phyloP scores from a whole-genome alignment of 2,888 invertebrate species.

The Ormyrus thymus region DNA sequence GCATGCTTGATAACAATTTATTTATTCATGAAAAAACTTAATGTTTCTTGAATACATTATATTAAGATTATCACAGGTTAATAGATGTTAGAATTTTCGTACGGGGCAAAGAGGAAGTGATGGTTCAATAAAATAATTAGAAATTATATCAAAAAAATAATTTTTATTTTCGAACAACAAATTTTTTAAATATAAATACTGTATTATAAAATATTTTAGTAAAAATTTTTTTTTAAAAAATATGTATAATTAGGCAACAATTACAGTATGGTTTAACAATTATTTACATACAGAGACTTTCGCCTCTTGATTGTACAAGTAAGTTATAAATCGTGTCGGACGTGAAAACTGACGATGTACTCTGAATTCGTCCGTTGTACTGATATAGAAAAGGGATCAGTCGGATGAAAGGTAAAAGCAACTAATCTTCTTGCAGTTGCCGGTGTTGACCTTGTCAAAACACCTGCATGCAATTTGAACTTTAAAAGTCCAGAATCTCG shows the following conservation, averaged over 20 bases:
- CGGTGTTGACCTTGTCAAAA: constrained; percentile 79
- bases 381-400: constrained; percentile 96
- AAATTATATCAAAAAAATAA: too few species aligned
- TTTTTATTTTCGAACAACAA: too few species aligned
- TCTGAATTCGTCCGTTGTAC: constrained; percentile 94
- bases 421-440: constrained; percentile 86
- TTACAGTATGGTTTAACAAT: background rate
- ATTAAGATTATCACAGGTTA: too few species aligned
- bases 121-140: too few species aligned
- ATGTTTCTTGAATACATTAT: too few species aligned
- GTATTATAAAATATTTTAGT: too few species aligned
- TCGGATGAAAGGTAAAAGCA: constrained; percentile 97
- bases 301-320: constrained; percentile 6
- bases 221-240: background rate
- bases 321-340: constrained; percentile 78
- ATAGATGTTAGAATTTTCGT: too few species aligned
- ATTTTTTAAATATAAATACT: too few species aligned
- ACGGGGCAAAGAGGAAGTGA: too few species aligned
- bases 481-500: constrained; percentile 86
- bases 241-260: constrained; percentile 1
- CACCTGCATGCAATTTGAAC: constrained; percentile 86
- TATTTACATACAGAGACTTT: constrained; percentile 25
- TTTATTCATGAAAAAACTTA: too few species aligned
- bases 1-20: too few species aligned
- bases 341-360: constrained; percentile 96